Evolutionary conservation across 2,113 vertebrate genomes (phyloP), one percentile per base, ranked within the genome.

Genomic region (Bubo scandiacus): DNA sequence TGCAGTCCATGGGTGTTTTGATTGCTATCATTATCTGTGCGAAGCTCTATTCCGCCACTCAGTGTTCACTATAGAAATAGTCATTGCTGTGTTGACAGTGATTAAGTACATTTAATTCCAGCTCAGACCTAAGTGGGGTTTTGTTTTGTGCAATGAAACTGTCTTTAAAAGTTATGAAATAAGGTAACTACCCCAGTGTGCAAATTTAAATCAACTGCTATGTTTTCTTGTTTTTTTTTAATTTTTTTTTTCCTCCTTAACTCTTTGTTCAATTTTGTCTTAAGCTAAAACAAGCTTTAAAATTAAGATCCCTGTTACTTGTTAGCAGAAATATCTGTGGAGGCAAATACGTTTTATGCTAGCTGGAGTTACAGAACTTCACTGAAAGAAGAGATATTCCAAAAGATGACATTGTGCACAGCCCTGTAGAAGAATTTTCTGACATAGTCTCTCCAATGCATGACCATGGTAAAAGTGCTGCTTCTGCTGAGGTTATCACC

Each of bases 11-110:
- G 32, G 34, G 80, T 55, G 57, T 57, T 84, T 43, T 16, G 61
- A 79, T 52, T 63, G 66, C 74, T 87, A 12, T 90, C 81, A 8
- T 79, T 57, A 67, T 78, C 66, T 52, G 26, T 63, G 62, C 16
- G 71, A 90, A 92, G 92, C 94, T 95, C 94, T 29, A 27, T 67
- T 94, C 93, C 75, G 71, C 95, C 94, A 52, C 92, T 82, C 92
- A 68, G 88, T 40, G 94, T 93, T 97, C 88, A 8, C 82, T 65
- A 4, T 12, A 75, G 47, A 90, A 82, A 90, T 57, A 68, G 18
- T 90, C 90, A 47, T 43, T 85, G 26, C 71, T 57, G 1, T 52
- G 23, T 47, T 80, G 82, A 9, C 90, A 82, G 49, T 49, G 82
- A 77, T 88, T 38, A 21, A 87, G n/a, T 42, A 27, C 20, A 38